These are phyloP conservation scores for Ariopsis seemanni DNA, from an alignment of 2,113 vertebrate species.

Conservation along the genomic window DNA sequence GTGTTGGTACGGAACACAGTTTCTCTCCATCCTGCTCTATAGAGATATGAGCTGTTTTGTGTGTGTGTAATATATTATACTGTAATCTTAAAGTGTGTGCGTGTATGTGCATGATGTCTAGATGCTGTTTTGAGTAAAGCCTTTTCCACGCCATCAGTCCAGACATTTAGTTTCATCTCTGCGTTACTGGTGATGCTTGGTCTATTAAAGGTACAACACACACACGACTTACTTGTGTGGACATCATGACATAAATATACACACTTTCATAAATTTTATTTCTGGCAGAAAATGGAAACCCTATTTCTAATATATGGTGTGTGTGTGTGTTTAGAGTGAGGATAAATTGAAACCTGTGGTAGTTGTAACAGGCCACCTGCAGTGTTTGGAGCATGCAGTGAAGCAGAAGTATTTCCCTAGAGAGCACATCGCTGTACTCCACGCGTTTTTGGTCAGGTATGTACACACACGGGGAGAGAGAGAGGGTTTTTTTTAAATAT, in stretches of 20 bases:
- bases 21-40: neutral
- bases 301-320: neutral
- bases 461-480: neutral
- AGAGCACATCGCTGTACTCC: conserved; percentile 79
- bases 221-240: neutral
- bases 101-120: conserved; percentile 53
- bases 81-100: neutral
- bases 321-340: conserved; percentile 79
- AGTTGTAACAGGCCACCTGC: conserved; percentile 86
- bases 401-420: conserved; percentile 93
- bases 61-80: neutral
- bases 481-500: too few species aligned
- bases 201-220: conserved; percentile 83
- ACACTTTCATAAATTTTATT: neutral
- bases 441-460: conserved; percentile 93
- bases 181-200: conserved; percentile 87
- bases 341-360: conserved; percentile 86
- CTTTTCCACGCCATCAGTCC: conserved; percentile 80
- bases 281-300: neutral
- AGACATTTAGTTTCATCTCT: conserved; percentile 84
- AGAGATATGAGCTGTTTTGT: neutral
- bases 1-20: conserved; percentile 64
- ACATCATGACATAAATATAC: neutral
- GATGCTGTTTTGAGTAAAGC: conserved; percentile 88
- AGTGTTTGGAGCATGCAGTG: conserved; percentile 86